Percentiles rank a stretch among this genome's conserved stretches.
These are phyloP conservation scores for Julus scandinavius DNA, from an alignment of 2,888 invertebrate genomes.

Conservation along the genomic window DNA sequence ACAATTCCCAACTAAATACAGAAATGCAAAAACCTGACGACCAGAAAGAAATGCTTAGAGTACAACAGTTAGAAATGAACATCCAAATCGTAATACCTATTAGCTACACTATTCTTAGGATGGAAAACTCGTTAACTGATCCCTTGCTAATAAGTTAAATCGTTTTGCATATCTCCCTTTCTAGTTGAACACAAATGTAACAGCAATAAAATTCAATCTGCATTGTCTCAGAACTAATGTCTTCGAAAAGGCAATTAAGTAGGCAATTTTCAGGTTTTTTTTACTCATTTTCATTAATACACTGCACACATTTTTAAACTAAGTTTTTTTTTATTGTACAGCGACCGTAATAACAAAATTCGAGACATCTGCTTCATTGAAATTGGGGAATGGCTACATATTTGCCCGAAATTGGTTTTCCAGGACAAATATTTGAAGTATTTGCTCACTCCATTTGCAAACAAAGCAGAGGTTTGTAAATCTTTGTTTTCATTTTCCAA, in stretches of 20 bases:
- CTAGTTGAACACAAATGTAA: neutral
- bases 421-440: neutral
- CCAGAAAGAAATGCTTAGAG: neutral
- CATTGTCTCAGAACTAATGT: neutral
- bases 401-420: neutral
- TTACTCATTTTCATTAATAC: neutral
- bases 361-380: neutral
- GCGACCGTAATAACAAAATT: neutral
- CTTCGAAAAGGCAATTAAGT: neutral
- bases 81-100: neutral
- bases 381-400: neutral
- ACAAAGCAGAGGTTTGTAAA: conserved; percentile 8
- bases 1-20: neutral
- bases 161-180: neutral
- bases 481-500: neutral
- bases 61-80: neutral
- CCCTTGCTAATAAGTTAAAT: neutral
- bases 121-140: neutral
- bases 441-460: neutral
- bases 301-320: neutral
- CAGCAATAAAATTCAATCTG: neutral
- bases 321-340: neutral
- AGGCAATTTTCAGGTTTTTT: neutral
- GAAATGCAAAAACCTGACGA: neutral
- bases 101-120: neutral